Conservation (phyloP, 2,888 invertebrate species). For the Drosophila prostipennis region DNA sequence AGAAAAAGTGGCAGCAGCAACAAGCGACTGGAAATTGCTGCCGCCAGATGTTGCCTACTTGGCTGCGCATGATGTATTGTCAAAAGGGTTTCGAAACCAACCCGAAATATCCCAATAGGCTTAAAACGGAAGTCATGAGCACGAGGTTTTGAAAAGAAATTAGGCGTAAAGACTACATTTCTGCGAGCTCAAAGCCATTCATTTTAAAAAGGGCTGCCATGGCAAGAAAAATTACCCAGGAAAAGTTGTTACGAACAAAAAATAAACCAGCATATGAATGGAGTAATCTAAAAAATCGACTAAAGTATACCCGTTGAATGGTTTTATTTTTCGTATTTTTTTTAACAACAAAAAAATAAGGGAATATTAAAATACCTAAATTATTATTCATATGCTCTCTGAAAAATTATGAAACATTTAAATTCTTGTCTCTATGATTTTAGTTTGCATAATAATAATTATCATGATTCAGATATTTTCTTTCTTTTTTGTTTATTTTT, state of each 20-base stretch:
- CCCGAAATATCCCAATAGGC: neutral
- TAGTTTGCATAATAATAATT: no score
- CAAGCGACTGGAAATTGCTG: constrained; percentile 61
- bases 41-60: constrained; percentile 71
- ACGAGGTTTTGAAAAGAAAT: constrained; percentile 60
- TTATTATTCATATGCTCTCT: no score
- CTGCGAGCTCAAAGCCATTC: constrained; percentile 66
- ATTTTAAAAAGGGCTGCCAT: constrained; percentile 69
- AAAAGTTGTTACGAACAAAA: constrained; percentile 47
- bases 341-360: no score
- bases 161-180: constrained; percentile 78
- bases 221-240: constrained; percentile 63
- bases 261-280: neutral
- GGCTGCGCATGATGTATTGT: constrained; percentile 73
- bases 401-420: neutral
- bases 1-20: constrained; percentile 50
- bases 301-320: neutral
- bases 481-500: no score
- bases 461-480: neutral
- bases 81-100: constrained; percentile 32
- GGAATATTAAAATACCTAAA: no score
- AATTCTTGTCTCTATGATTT: no score
- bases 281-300: neutral
- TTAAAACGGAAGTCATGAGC: constrained; percentile 23
- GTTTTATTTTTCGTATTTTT: neutral